Evolutionary conservation across 2,797 vertebrate genomes (phyloP), one percentile per base, ranked within the genome.

Genomic region (Artibeus lituratus): DNA sequence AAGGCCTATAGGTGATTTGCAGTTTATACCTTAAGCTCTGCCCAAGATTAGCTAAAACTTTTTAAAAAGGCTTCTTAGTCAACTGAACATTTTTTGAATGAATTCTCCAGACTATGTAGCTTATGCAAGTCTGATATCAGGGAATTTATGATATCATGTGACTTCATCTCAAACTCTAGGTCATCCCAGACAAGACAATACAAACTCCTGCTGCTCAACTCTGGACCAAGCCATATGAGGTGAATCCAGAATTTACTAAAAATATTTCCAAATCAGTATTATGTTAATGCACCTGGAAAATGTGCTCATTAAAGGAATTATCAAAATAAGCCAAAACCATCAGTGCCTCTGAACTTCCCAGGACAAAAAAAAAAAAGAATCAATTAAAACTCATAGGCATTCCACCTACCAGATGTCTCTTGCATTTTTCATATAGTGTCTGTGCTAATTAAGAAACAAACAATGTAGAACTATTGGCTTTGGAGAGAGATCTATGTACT

Each of bases 371-470:
- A 62, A 26, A 59, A 59, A 69, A 87, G 91, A 35, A 86, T 6
- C 5, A 95, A 89, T 93, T 93, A 81, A 18, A 97, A 94, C 65
- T 85, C 83, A 69, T 53, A 96, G 92, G 35, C 82, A 91, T 82
- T 93, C 96, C 76, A 51, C 73, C 89, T 85, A 94, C 91, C 49
- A 94, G 87, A 97, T 70, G 47, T 96, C 62, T 94, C 89, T 18
- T 83, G n/a, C 26, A 93, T 89, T 91, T 97, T 97, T 85, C 95
- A 92, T 73, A 69, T 22, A 96, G 67, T 90, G 69, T 74, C 83
- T 86, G 80, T 73, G 77, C 84, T 97, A 97, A 97, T 98, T 97
- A 96, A 70, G 87, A 96, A 97, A 93, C 72, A 94, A 96, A 91
- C 87, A 92, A 42, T 72, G 73, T 69, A 91, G 53, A 35, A 51